Base-by-base conservation (phyloP, 2,113 vertebrate genomes). In the Ornithorhynchus anatinus region DNA sequence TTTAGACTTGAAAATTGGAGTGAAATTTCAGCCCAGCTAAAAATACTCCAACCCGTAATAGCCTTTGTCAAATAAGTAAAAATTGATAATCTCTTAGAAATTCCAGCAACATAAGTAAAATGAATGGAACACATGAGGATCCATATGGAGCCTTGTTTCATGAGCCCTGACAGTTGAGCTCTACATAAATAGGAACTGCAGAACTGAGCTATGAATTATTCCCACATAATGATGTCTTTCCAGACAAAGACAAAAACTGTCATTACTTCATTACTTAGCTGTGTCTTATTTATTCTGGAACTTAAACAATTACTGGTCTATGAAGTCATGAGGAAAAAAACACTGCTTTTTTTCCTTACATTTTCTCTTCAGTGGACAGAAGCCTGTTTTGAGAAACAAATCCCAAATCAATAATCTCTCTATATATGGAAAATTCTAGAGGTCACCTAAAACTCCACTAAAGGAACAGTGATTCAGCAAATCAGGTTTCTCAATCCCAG, bases 401-500 rank as follows among this genome's bases (percentile, higher is more conserved):
- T 58, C 48, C 44, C 44, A 39, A 8, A 70, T 71, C 38, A 65
- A 47, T 60, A 50, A 69, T 77, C 60, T 78, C 54, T 64, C 4
- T 35, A 35, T 45, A 3, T 32, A 59, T 59, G 80, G 43, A 77
- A 78, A 72, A 44, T 80, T 59, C 71, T 82, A 75, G 88, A 84
- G 85, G 88, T 84, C 87, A 86, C 79, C 43, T 82, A 27, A 67
- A 85, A 62, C 81, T 25, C 25, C 1, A 20, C 65, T 63, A 77
- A 60, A 72, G 81, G 72, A 73, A 60, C 52, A 0, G 2, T 81
- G 70, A 67, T 37, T 75, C 86, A 69, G 75, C 80, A 83, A 86
- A 87, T 81, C 59, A 68, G 85, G 84, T 86, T 86, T 87, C 85
- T 87, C 71, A 62, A 63, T 77, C 79, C 83, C 84, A 77, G 80